Percentiles rank a stretch among this genome's conserved stretches.
phyloP scores from a whole-genome alignment of 2,113 vertebrate species.

The Cairina moschata region DNA sequence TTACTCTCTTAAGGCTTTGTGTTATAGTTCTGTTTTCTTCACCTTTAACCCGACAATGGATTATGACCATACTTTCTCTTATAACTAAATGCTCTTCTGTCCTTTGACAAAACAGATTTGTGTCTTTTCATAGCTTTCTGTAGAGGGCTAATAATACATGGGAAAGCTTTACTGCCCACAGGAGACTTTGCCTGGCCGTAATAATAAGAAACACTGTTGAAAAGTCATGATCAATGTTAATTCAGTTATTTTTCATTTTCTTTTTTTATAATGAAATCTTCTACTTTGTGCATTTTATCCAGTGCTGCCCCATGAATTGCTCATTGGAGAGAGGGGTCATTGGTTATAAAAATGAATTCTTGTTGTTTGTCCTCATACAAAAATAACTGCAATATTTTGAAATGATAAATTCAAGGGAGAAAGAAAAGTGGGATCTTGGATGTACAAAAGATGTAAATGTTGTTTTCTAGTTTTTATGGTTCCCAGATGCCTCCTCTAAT shows the following conservation, averaged over 20 bases:
- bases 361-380: constrained; percentile 31
- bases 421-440: constrained; percentile 61
- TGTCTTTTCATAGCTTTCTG: constrained; percentile 73
- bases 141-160: constrained; percentile 65
- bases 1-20: constrained; percentile 44
- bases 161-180: constrained; percentile 61
- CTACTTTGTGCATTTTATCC: constrained; percentile 69
- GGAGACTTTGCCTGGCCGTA: constrained; percentile 48
- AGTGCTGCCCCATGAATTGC: constrained; percentile 47
- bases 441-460: constrained; percentile 77
- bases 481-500: constrained; percentile 81
- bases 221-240: constrained; percentile 74
- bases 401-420: constrained; percentile 33
- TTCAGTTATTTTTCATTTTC: constrained; percentile 75
- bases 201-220: constrained; percentile 66
- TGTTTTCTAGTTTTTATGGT: constrained; percentile 78
- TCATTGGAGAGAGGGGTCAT: constrained; percentile 46
- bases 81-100: constrained; percentile 69
- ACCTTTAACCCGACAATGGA: constrained; percentile 57
- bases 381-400: constrained; percentile 66
- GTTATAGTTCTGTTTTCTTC: constrained; percentile 68
- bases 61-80: constrained; percentile 58
- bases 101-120: constrained; percentile 74
- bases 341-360: constrained; percentile 63
- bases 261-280: constrained; percentile 69